Evolutionary conservation across 2,888 invertebrate genomes (phyloP).

Genomic region (Geophilus truncorum): DNA sequence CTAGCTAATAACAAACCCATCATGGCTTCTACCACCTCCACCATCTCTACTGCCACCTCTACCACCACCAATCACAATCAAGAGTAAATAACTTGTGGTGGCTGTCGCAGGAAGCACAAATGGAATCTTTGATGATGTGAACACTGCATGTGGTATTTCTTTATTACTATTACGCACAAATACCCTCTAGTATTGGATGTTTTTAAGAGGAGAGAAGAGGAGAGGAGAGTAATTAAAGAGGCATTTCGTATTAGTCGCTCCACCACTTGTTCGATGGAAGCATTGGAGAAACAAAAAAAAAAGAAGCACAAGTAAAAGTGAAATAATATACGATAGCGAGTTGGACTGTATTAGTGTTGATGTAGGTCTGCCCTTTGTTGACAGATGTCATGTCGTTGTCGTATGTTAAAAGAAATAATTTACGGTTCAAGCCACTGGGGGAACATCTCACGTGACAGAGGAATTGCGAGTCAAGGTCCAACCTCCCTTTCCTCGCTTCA

Average conservation of each 20-base stretch:
- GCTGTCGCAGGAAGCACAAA: constrained; percentile 7
- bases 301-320: background rate
- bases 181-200: background rate
- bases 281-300: background rate
- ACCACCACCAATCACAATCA: constrained; percentile 21
- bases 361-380: background rate
- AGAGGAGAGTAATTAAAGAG: too few species aligned
- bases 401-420: constrained; percentile 27
- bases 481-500: background rate
- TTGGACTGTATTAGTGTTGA: background rate
- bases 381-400: background rate
- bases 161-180: background rate
- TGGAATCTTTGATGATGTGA: constrained; percentile 24
- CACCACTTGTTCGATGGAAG: too few species aligned
- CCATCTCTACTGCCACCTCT: background rate
- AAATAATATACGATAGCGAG: background rate
- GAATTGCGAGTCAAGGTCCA: background rate
- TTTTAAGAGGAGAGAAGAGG: too few species aligned
- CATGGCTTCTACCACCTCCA: background rate
- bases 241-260: too few species aligned
- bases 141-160: background rate
- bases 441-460: background rate
- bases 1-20: constrained; percentile 23
- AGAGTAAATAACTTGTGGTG: constrained; percentile 17
- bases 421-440: background rate